Evolutionary conservation across 2,888 invertebrate genomes (phyloP), one percentile per base, ranked within the genome.

Genomic region (Atherix ibis): DNA sequence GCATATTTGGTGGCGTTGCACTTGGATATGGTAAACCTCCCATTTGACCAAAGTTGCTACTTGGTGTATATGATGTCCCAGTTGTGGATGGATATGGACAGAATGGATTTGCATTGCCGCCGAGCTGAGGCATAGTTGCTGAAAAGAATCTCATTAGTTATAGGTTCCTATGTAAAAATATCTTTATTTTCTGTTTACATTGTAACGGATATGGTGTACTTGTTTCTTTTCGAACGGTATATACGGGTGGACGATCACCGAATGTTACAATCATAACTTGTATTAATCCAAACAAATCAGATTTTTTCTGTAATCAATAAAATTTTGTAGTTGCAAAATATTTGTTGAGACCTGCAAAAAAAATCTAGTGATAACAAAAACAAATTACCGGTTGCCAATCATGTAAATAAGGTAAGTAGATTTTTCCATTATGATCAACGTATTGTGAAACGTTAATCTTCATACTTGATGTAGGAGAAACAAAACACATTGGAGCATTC

Each of bases 211-310:
- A 73, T 22, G 72, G 68, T 3, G 32, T 26, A 3, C 4, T 27
- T 39, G 65, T 68, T 36, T 65, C 67, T 40, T 72, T 73, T 13
- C 72, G 70, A 54, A 74, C 80, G 0, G 87, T 71, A 62, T 79
- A 88, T 4, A 98, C 94, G 3, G 98, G 98, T 35, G 95, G 95
- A 47, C 82, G 71, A 44, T 97, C 94, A 22, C 94, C 88, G 66
- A 98, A 98, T 2, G 85, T 84, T 38, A 79, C 71, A 42, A 82
- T 76, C 79, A 94, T 83, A 37, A 89, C 75, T 67, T 91, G 85
- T 47, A 98, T 79, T 15, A 98, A 68, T 28, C 83, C 82, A 35
- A 82, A 60, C 43, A 98, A 64, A 56, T 94, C 92, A 5, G 95
- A 94, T 8, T 73, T 68, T 53, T 60, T 45, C 43, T 76, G 50